A percentile compares a stretch with the other conserved stretches of the same genome.
These are phyloP conservation scores for Latrodectus geometricus DNA, from an alignment of 1,140 invertebrate species.

Conservation along the genomic window DNA sequence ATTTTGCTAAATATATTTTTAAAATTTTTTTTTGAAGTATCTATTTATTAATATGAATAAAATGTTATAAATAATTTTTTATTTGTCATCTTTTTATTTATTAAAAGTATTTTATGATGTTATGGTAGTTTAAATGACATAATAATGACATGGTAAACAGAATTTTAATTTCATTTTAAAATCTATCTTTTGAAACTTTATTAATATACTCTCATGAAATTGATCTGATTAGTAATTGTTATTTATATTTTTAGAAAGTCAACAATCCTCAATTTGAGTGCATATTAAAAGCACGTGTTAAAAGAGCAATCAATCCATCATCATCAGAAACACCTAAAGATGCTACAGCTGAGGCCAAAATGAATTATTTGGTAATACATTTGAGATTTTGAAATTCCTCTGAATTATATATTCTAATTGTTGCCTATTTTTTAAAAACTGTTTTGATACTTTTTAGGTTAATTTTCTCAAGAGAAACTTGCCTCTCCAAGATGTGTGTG, in stretches of 20 bases:
- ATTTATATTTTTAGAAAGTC: conserved; percentile 36
- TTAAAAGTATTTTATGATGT: too few relatives aligned
- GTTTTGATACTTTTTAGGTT: conserved; percentile 63
- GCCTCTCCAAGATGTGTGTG: conserved; percentile 65
- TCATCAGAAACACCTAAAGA: conserved; percentile 64
- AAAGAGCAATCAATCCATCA: conserved; percentile 65
- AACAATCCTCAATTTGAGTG: conserved; percentile 63
- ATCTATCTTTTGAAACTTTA: too few relatives aligned
- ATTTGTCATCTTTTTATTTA: too few relatives aligned
- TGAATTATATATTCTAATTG: background rate
- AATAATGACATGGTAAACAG: too few relatives aligned
- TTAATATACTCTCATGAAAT: too few relatives aligned
- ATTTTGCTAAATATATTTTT: too few relatives aligned
- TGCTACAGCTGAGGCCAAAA: conserved; percentile 66
- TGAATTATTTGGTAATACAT: conserved; percentile 65
- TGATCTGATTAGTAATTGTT: too few relatives aligned
- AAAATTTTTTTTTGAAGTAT: too few relatives aligned
- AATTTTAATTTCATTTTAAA: too few relatives aligned
- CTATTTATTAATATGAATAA: too few relatives aligned
- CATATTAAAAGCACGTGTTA: conserved; percentile 63
- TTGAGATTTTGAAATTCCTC: background rate
- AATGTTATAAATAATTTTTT: too few relatives aligned
- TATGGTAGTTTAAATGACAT: too few relatives aligned
- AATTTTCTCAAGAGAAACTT: conserved; percentile 65
- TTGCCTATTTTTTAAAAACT: background rate